Evolutionary conservation across 2,888 invertebrate species (phyloP).

Genomic region (Drosophila paucipuncta): DNA sequence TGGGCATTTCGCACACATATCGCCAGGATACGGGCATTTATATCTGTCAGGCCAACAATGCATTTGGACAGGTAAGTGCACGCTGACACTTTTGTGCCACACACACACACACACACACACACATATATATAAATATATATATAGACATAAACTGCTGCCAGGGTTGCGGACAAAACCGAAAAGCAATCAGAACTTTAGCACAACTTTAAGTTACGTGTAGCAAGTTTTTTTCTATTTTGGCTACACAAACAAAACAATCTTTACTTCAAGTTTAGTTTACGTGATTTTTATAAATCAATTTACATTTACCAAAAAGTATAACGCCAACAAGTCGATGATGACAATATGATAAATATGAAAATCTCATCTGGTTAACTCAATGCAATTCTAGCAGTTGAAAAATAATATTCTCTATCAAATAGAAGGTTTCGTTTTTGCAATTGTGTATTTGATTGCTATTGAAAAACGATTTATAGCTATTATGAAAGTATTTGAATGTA

Average conservation of each 20-base stretch:
- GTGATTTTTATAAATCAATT: neutral
- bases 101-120: slow-evolving; percentile 14
- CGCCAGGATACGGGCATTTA: slow-evolving; percentile 95
- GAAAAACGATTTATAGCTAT: neutral
- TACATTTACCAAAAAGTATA: neutral
- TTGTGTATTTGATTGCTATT: neutral
- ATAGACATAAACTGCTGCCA: slow-evolving; percentile 12
- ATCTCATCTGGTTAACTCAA: neutral
- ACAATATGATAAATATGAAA: neutral
- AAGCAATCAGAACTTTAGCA: slow-evolving; percentile 24
- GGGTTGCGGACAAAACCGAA: slow-evolving; percentile 2
- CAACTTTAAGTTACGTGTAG: slow-evolving; percentile 12
- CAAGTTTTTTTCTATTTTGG: neutral
- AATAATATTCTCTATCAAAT: neutral
- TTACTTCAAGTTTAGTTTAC: neutral
- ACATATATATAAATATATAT: neutral
- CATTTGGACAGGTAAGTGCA: slow-evolving; percentile 92
- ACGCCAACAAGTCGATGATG: neutral
- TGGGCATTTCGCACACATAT: slow-evolving; percentile 93
- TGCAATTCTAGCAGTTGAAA: neutral
- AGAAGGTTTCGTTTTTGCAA: neutral
- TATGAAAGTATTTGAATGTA: neutral
- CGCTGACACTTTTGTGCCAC: slow-evolving; percentile 67
- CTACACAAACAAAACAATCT: neutral
- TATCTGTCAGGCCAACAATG: slow-evolving; percentile 94